Percentiles rank a stretch among this genome's conserved stretches.
These are phyloP conservation scores for Ecliptopera silaceata DNA, from an alignment of 2,888 invertebrate genomes.

Conservation along the genomic window DNA sequence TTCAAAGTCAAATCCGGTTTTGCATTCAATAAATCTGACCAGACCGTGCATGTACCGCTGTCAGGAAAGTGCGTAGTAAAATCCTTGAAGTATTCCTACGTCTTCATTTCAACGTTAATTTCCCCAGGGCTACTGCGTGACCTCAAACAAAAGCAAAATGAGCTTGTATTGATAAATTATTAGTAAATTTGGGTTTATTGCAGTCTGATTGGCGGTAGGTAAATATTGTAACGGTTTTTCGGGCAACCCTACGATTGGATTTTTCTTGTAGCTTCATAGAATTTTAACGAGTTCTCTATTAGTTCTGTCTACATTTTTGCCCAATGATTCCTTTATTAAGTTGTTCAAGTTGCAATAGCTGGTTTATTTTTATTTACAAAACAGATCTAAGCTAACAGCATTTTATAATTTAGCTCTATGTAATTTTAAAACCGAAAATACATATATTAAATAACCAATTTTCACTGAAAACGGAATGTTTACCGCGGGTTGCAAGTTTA, in stretches of 20 bases:
- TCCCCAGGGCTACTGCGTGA: constrained; percentile 61
- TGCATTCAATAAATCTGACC: neutral
- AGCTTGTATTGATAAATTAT: constrained; percentile 53
- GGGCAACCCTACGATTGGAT: neutral
- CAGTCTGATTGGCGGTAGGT: constrained; percentile 21
- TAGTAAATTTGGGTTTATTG: constrained; percentile 30
- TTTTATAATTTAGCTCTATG: no score
- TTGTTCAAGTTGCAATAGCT: no score
- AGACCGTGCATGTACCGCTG: neutral
- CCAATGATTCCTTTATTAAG: no score
- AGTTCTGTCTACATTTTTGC: neutral
- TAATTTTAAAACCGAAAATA: no score
- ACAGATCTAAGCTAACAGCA: no score
- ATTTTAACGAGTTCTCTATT: neutral
- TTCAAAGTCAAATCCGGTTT: neutral
- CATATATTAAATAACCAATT: no score
- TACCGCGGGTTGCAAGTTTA: no score
- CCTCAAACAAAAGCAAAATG: constrained; percentile 57
- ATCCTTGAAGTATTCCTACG: constrained; percentile 46
- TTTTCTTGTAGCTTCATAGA: neutral
- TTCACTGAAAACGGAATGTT: no score
- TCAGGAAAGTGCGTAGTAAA: constrained; percentile 47
- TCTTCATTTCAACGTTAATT: constrained; percentile 61
- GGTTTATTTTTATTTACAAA: no score
- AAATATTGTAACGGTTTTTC: constrained; percentile 3